Base-by-base conservation (phyloP, 1,140 invertebrate genomes). In the Papilio helenus region DNA sequence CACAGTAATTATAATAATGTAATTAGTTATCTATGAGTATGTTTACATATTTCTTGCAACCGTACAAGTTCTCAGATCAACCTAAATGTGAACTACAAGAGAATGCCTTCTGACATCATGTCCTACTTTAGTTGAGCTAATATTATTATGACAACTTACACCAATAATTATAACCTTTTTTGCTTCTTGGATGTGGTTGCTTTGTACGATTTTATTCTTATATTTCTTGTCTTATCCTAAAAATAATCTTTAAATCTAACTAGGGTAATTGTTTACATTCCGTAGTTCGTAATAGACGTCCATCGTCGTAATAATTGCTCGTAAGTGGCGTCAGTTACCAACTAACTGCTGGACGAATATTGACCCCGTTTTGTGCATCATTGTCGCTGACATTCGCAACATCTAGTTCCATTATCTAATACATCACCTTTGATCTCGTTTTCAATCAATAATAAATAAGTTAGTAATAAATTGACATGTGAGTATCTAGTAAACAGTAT, bases 261-360 rank as follows among this genome's bases (percentile, higher is more conserved):
- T 68, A 23, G 12, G 3, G 0, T n/a, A 46, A 49, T 49, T 74
- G 72, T 74, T 74, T 74, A 74, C 46, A 74, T 74, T 74, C 72
- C 18, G 23, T 42, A 58, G 44, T 7, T 51, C 39, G 16, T 71
- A 34, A 65, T n/a, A n/a, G 44, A 73, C 20, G 80, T 82, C 76
- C 76, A 4, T 39, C 34, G 34, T 51, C 46, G 34, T 71, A 72
- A 82, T 86, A 87, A 87, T 88, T 88, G 86, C 26, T 79, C 72
- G 72, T 83, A 87, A 88, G 83, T 86, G 86, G 83, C 77, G 82
- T 81, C 84, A 61, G 81, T 79, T 83, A 82, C 79, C 83, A 76
- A 85, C 82, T 76, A 83, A 85, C 82, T 82, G 81, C 61, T 51
- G 29, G 5, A 3, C 79, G 81, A 82, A 76, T 51, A 80, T 81